Base-by-base conservation (phyloP, 2,888 invertebrate species). In the Drosophila kanekoi region DNA sequence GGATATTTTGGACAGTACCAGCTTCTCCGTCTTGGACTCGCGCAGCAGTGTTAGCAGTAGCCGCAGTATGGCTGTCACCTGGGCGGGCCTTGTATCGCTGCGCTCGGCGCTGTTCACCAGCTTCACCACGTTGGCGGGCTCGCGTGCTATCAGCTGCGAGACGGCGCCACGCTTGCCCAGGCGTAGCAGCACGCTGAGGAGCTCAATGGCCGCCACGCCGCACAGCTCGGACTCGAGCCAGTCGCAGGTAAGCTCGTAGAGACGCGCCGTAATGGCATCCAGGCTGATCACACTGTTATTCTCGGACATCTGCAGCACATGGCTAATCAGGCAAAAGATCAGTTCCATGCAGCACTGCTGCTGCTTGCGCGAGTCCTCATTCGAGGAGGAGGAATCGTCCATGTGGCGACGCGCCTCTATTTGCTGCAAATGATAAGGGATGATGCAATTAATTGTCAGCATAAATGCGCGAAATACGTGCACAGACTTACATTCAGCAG, bases 1-100 rank as follows among this genome's bases (percentile, higher is more conserved):
- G 0, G 90, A 89, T 11, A 92, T 89, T 56, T 90, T 90, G 4
- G 91, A 88, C 1, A 92, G 82, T 45, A 92, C 89, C 37, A 92
- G 52, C 37, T 91, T 91, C 40, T 92, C 90, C 0, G 91, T 91
- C 68, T 91, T 91, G 0, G 82, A 35, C 51, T 90, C 91, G 60
- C 89, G 80, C 45, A 92, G 68, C 14, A 92, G 72, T 0, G 84
- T 77, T 6, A 91, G 61, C 14, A 91, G 65, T 33, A 92, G 61
- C 2, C 89, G 90, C 0, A 92, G 67, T 4, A 91, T 84, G 11
- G 90, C 90, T 3, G 86, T 88, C 3, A 86, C 87, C 35, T 90
- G 90, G 0, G 73, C 60, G 0, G 90, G 72, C 3, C 76, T 77
- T 0, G 90, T 89, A 0, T 91, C 91, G 0, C 75, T 35, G 3